Conservation (phyloP, 2,113 vertebrate genomes). For the Phylloscopus trochiloides region DNA sequence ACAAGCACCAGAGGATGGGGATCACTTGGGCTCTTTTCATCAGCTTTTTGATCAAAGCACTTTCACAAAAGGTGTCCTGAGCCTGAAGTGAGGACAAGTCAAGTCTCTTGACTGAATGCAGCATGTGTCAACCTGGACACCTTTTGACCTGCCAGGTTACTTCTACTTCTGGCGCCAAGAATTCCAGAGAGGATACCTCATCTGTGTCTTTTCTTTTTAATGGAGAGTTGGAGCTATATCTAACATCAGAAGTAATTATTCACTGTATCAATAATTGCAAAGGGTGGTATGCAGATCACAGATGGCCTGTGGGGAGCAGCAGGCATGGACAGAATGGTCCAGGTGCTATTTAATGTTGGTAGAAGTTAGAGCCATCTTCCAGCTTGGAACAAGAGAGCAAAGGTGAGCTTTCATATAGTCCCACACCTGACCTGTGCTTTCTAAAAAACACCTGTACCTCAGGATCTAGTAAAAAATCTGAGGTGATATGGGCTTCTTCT, state of each 20-base stretch:
- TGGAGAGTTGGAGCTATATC: not conserved
- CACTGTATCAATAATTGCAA: conserved; percentile 9
- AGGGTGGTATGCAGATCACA: conserved; percentile 1
- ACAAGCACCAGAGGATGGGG: fast-evolving
- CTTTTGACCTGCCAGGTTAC: conserved; percentile 19
- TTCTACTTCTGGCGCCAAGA: conserved; percentile 21
- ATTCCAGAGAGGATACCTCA: conserved; percentile 20
- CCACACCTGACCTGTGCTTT: not conserved
- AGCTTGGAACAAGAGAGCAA: not conserved
- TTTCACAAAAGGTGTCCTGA: not conserved
- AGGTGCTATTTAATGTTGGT: conserved; percentile 31
- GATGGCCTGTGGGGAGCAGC: conserved; percentile 26
- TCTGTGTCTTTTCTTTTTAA: not conserved
- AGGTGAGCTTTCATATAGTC: not conserved
- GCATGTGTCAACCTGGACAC: not conserved
- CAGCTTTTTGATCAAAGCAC: not conserved
- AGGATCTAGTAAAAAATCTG: conserved; percentile 3
- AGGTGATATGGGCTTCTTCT: not conserved
- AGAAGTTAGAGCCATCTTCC: conserved; percentile 4
- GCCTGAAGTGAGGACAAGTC: conserved; percentile 6
- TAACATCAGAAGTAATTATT: conserved; percentile 38
- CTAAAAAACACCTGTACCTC: conserved; percentile 3
- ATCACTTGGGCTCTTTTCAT: not conserved
- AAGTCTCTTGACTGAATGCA: not conserved
- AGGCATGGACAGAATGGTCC: conserved; percentile 12